Percentiles rank a stretch among this genome's conserved stretches.
Evolutionary conservation across 1,140 invertebrate genomes (phyloP).

Genomic region (Neocloeon triangulifer): DNA sequence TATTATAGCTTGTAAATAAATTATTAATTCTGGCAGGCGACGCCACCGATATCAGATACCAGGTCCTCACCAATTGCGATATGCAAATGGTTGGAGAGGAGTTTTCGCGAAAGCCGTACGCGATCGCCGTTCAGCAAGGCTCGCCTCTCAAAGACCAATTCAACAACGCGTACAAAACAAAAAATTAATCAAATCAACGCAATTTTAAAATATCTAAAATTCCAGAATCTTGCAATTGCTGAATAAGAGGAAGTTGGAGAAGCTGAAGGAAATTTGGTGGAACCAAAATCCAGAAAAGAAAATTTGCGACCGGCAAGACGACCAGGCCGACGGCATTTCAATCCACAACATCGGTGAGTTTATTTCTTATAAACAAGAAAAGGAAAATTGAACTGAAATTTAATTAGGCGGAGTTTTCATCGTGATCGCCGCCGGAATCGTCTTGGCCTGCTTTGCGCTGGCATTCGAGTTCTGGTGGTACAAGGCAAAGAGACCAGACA

Average conservation of each 20-base stretch:
- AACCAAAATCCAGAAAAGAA: slow-evolving; percentile 54
- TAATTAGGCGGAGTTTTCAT: slow-evolving; percentile 92
- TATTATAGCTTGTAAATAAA: neutral
- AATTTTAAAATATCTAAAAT: slow-evolving; percentile 7
- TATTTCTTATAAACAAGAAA: slow-evolving; percentile 1
- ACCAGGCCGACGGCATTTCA: slow-evolving; percentile 88
- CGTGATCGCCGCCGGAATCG: slow-evolving; percentile 84
- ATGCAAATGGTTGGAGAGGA: slow-evolving; percentile 79
- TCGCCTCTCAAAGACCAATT: slow-evolving; percentile 80
- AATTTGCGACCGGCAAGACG: slow-evolving; percentile 64
- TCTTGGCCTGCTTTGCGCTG: slow-evolving; percentile 74
- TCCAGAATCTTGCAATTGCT: slow-evolving; percentile 72
- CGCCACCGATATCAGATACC: slow-evolving; percentile 78
- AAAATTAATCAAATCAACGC: neutral
- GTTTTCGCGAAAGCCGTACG: slow-evolving; percentile 90
- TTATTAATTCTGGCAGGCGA: slow-evolving; percentile 34
- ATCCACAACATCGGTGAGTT: slow-evolving; percentile 73
- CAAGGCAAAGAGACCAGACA: slow-evolving; percentile 38
- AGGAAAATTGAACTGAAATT: neutral
- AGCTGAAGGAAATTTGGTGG: slow-evolving; percentile 92
- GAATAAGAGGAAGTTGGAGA: slow-evolving; percentile 79
- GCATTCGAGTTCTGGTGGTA: slow-evolving; percentile 92
- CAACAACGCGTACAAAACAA: slow-evolving; percentile 52
- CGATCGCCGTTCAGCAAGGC: slow-evolving; percentile 87
- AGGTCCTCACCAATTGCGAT: slow-evolving; percentile 69